Conservation (phyloP, 2,888 invertebrate species). For the Syritta pipiens region DNA sequence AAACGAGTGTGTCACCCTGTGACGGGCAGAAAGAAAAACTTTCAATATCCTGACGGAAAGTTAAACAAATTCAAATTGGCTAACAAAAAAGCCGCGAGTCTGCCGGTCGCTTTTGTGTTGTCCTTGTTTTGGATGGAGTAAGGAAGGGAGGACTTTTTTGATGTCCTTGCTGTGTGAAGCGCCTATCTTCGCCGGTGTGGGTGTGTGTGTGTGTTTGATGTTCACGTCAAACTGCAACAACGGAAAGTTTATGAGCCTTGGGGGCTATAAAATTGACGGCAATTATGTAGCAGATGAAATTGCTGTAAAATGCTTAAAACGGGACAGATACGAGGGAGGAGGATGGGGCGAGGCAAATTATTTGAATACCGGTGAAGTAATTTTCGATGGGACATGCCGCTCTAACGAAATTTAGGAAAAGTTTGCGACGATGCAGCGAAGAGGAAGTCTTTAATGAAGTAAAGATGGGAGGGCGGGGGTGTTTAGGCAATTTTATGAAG, state of each 20-base stretch:
- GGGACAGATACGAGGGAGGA: no score
- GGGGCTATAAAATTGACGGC: constrained; percentile 37
- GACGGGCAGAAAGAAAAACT: neutral
- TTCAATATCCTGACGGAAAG: constrained; percentile 2
- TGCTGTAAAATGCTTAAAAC: constrained; percentile 46
- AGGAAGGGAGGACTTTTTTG: no score
- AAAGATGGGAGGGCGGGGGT: no score
- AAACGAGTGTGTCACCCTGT: no score
- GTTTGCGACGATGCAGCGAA: constrained; percentile 1
- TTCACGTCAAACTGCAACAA: neutral
- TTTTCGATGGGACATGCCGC: neutral
- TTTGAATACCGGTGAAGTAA: constrained; percentile 13
- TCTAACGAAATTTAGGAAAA: constrained; percentile 3
- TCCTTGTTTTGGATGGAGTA: constrained; percentile 14
- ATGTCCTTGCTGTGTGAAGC: neutral
- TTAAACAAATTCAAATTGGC: constrained; percentile 13
- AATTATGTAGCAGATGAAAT: constrained; percentile 48
- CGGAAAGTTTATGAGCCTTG: constrained; percentile 29
- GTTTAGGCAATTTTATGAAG: no score
- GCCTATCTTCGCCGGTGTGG: neutral
- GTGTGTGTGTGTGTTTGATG: neutral
- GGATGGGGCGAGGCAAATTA: no score
- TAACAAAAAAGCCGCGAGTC: constrained; percentile 7
- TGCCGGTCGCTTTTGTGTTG: neutral
- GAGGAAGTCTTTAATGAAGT: no score